Evolutionary conservation across 2,797 vertebrate genomes (phyloP), one percentile per base, ranked within the genome.

Genomic region (Setipinna tenuifilis): DNA sequence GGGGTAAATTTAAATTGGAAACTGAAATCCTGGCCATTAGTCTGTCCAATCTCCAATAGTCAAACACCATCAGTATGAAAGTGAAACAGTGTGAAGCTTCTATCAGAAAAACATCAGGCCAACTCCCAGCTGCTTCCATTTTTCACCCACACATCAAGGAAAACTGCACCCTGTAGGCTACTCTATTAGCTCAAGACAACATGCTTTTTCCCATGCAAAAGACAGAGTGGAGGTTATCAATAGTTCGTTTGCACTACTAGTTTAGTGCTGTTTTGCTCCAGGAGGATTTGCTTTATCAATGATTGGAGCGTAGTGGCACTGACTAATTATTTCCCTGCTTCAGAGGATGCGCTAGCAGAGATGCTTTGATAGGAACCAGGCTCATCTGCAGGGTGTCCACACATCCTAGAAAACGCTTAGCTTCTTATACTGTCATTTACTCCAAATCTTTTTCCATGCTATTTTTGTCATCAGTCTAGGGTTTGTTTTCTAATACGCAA

Each of bases 331-430:
- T 81, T 84, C 68, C 89, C 90, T 90, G 91, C 90, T 90, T 86
- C 54, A 89, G 90, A 92, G 92, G 92, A 94, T 89, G 92, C 91
- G 91, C n/a, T n/a, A n/a, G n/a, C n/a, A n/a, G n/a, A n/a, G n/a
- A n/a, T n/a, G 92, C 89, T 81, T 82, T 91, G 91, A 93, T 92
- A 90, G 91, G 88, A 48, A 48, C 46, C 46, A 48, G 46, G 10
- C 46, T 48, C 46, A 48, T 48, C 46, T 48, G 46, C 46, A 48
- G 46, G 90, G 90, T 86, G 90, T 92, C 92, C 90, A 91, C 84
- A 84, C 87, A 89, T 85, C 90, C 90, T 88, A 17, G 75, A 14
- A 41, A 11, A 28, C 28, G 31, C n/a, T n/a, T n/a, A n/a, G n/a
- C n/a, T n/a, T n/a, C n/a, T n/a, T n/a, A n/a, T n/a, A n/a, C n/a